Base-by-base conservation (phyloP, 1,140 invertebrate species). In the Brachionus koreanus region DNA sequence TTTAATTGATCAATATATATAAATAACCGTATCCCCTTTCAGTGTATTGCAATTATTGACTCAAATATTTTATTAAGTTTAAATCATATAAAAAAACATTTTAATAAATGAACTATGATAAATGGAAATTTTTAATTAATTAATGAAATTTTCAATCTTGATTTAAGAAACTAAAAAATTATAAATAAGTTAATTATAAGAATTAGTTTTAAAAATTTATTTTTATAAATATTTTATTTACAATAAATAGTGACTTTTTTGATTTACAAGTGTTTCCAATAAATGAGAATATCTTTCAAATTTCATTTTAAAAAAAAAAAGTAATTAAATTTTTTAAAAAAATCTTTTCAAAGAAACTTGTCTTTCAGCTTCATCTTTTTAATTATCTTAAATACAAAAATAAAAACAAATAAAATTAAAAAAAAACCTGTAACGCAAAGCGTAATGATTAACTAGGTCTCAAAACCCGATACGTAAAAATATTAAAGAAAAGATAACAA, bases 201-300 rank as follows among this genome's bases (percentile, higher is more conserved):
- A 57, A 57, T 23, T 19, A 19, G 5, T 57, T 57, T 57, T 5
- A 57, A 19, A 19, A 57, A 9, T 57, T 57, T 57, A 33, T 65
- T 65, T 65, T 65, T 65, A 65, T 65, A 65, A 65, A 65, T 65
- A 65, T 65, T 65, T 65, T 65, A 65, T 65, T 65, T 65, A 65
- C 63, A 65, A 65, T 65, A 65, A 65, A 65, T 65, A 65, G 12
- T 57, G 49, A 7, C 5, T 57, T 57, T 57, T 57, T 57, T 25
- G 16, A 57, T 57, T 57, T 57, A 57, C 49, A 57, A 57, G 19
- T 57, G 16, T 57, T 57, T 52, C 7, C 49, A 57, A 57, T 1
- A 7, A 57, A 57, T 57, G n/a, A 57, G 19, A 57, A 23, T 57
- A 57, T 57, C 49, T 57, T 57, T 19, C 49, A 57, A 57, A 57